These are phyloP conservation scores for Resseliella maxima DNA, from an alignment of 2,888 invertebrate species.

Conservation along the genomic window DNA sequence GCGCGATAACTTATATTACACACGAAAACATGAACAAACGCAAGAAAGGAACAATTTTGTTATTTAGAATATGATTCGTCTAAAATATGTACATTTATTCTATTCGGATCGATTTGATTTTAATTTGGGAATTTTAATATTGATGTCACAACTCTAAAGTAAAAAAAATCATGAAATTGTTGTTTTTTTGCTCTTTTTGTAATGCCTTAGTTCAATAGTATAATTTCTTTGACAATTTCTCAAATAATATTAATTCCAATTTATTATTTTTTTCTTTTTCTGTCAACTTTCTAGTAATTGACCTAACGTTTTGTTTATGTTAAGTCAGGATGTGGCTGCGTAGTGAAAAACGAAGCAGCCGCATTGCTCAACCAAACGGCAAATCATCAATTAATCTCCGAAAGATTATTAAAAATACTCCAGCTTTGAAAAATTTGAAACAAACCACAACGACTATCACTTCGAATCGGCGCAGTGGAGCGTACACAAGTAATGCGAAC, in stretches of 20 bases:
- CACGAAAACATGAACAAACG: background rate
- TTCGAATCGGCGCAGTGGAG: background rate
- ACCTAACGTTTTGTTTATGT: background rate
- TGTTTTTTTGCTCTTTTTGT: too few relatives aligned
- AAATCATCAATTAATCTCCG: constrained; percentile 48
- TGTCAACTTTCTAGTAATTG: constrained; percentile 9
- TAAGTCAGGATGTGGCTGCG: constrained; percentile 72
- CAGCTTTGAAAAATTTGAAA: constrained; percentile 28
- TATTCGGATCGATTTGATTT: too few relatives aligned
- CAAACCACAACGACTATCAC: constrained; percentile 7
- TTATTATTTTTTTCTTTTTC: background rate
- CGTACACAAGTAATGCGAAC: background rate
- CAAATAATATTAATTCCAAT: background rate
- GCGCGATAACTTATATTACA: background rate
- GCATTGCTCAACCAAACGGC: constrained; percentile 61
- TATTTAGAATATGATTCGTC: background rate
- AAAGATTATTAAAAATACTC: constrained; percentile 38
- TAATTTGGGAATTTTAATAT: too few relatives aligned
- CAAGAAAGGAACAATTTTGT: background rate
- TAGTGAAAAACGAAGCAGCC: constrained; percentile 74
- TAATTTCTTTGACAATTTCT: background rate
- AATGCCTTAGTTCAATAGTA: too few relatives aligned
- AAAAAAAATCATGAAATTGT: too few relatives aligned
- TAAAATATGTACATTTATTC: too few relatives aligned
- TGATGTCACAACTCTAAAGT: too few relatives aligned